Evolutionary conservation across 2,797 vertebrate species (phyloP).

Genomic region (Anas bernieri): DNA sequence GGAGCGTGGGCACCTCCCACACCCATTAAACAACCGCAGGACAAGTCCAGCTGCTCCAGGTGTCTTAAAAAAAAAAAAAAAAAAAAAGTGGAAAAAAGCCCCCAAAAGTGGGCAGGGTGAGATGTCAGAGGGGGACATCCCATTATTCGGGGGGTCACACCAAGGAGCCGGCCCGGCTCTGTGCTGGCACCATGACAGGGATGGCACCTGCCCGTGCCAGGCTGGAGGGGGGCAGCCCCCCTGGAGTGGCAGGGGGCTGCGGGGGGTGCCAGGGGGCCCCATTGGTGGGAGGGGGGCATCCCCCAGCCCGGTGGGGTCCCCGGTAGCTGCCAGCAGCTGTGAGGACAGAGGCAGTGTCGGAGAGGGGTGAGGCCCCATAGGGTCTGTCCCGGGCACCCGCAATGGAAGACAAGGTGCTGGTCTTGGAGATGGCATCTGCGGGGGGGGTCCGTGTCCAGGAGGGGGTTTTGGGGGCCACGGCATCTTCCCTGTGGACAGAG

Average conservation of each 20-base stretch:
- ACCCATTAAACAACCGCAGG: constrained; percentile 14
- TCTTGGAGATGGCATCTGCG: constrained; percentile 75
- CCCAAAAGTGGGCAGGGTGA: neutral
- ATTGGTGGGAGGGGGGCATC: neutral
- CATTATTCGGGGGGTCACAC: constrained; percentile 77
- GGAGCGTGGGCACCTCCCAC: neutral
- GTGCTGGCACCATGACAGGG: constrained; percentile 92
- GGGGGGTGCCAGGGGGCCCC: neutral
- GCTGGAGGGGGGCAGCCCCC: constrained; percentile 79
- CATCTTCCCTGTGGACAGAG: neutral
- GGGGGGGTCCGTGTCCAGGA: constrained; percentile 4
- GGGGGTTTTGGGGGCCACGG: neutral
- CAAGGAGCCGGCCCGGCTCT: constrained; percentile 92
- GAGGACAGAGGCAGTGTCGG: neutral
- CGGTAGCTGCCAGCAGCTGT: neutral
- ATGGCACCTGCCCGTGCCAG: constrained; percentile 89
- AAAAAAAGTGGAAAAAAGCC: neutral
- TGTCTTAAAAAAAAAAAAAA: neutral
- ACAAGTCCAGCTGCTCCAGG: constrained; percentile 53
- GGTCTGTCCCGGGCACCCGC: constrained; percentile 61
- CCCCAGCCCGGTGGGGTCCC: neutral
- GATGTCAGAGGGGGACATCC: neutral
- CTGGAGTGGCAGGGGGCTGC: fast-evolving
- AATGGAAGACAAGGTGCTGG: constrained; percentile 71
- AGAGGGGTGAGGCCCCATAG: constrained; percentile 48